A percentile compares a stretch with the other conserved stretches of the same genome.
phyloP scores from a whole-genome alignment of 2,888 invertebrate genomes.

The Quadroppia sp. region DNA sequence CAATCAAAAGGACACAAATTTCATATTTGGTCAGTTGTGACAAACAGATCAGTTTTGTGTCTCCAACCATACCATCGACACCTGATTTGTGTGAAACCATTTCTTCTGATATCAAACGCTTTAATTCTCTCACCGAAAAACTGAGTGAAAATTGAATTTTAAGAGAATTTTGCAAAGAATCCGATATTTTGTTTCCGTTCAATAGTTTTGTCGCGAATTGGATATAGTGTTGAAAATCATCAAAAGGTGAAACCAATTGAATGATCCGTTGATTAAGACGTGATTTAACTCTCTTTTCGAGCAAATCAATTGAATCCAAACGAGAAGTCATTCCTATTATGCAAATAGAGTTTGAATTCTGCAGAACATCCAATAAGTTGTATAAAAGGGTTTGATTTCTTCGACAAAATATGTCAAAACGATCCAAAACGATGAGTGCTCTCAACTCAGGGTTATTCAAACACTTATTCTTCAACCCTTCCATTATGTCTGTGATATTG shows the following conservation, averaged over 20 bases:
- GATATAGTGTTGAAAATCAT: constrained; percentile 30
- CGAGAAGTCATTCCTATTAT: constrained; percentile 42
- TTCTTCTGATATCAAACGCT: background rate
- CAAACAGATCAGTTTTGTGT: constrained; percentile 29
- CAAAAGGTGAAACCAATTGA: constrained; percentile 40
- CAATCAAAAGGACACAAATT: constrained; percentile 34
- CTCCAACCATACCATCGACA: background rate
- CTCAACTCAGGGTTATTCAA: constrained; percentile 11
- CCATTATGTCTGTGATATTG: constrained; percentile 33
- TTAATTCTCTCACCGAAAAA: constrained; percentile 14
- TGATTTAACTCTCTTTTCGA: constrained; percentile 43
- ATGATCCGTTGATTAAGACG: constrained; percentile 38
- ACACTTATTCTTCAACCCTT: constrained; percentile 16
- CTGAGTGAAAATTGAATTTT: background rate
- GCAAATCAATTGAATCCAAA: constrained; percentile 41
- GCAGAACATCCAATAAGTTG: constrained; percentile 41
- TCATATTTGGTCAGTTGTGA: constrained; percentile 31
- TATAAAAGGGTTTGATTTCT: constrained; percentile 43
- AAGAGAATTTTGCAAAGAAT: constrained; percentile 10
- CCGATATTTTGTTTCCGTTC: background rate
- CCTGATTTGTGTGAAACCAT: background rate
- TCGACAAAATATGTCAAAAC: constrained; percentile 43
- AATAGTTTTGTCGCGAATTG: constrained; percentile 9
- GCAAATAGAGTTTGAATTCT: constrained; percentile 41
- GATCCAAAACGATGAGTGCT: constrained; percentile 38